These are phyloP conservation scores for Hyperoodon ampullatus DNA, from an alignment of 2,113 vertebrate species.

Conservation along the genomic window DNA sequence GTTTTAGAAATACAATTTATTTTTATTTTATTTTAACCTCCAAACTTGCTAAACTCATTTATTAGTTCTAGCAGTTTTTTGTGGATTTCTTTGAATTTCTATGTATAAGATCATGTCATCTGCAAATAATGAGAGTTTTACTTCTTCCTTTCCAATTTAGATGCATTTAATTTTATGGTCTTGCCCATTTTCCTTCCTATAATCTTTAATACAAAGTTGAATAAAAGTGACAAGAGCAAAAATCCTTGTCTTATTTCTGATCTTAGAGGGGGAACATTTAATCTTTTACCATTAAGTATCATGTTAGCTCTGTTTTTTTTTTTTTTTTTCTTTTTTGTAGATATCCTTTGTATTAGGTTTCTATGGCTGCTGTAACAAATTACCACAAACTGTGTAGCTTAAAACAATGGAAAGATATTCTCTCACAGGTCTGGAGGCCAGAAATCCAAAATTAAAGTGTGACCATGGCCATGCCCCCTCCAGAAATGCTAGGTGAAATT, in stretches of 20 bases:
- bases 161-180: neutral
- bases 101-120: neutral
- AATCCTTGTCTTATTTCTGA: neutral
- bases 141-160: neutral
- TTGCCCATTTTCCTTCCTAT: neutral
- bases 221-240: neutral
- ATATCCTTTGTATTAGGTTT: neutral
- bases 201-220: neutral
- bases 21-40: neutral
- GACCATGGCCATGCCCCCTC: neutral
- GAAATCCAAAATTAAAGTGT: neutral
- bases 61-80: neutral
- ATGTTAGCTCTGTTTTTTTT: neutral
- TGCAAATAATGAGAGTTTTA: neutral
- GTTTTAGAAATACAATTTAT: neutral
- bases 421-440: neutral
- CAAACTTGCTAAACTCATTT: neutral
- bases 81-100: neutral
- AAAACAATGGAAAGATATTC: neutral
- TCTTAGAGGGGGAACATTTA: neutral
- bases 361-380: neutral
- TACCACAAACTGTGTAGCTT: neutral
- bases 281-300: neutral
- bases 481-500: neutral
- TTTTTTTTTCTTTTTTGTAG: neutral